phyloP scores from a whole-genome alignment of 2,888 invertebrate species.

The Crossocerus cetratus region DNA sequence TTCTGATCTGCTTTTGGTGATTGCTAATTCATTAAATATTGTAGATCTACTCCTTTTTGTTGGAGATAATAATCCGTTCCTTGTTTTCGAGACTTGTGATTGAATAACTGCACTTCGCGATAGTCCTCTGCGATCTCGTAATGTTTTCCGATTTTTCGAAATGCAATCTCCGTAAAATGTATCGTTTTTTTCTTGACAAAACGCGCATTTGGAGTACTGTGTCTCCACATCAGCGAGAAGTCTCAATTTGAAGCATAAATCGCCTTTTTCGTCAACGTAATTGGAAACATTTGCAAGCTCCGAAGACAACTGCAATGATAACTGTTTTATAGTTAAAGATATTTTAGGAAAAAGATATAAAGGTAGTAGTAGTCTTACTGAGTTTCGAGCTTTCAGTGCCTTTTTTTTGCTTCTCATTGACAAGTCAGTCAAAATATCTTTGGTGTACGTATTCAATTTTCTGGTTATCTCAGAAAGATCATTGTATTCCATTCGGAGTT shows the following conservation, averaged over 20 bases:
- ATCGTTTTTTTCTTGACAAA: not conserved
- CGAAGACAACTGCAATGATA: conserved; percentile 22
- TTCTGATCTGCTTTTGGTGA: too few species aligned
- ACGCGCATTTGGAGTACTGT: conserved; percentile 19
- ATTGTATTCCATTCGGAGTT: conserved; percentile 57
- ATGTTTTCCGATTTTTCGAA: not conserved
- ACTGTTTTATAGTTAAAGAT: not conserved
- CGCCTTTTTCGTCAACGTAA: conserved; percentile 33
- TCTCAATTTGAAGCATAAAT: conserved; percentile 49
- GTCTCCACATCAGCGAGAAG: conserved; percentile 24
- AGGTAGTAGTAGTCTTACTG: not conserved
- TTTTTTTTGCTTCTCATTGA: conserved; percentile 36
- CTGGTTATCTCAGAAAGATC: conserved; percentile 59
- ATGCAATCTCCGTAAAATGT: not conserved
- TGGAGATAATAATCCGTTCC: too few species aligned
- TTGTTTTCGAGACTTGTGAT: too few species aligned
- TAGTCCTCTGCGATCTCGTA: too few species aligned
- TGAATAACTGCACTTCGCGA: too few species aligned
- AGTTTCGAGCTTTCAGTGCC: conserved; percentile 9
- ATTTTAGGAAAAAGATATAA: conserved; percentile 19
- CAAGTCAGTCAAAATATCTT: conserved; percentile 56
- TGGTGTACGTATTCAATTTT: conserved; percentile 61
- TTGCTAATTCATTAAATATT: too few species aligned
- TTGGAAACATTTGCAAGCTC: conserved; percentile 36
- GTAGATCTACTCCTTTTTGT: too few species aligned